These are phyloP conservation scores for Chiroxiphia lanceolata DNA, from an alignment of 2,797 vertebrate genomes.

Conservation along the genomic window DNA sequence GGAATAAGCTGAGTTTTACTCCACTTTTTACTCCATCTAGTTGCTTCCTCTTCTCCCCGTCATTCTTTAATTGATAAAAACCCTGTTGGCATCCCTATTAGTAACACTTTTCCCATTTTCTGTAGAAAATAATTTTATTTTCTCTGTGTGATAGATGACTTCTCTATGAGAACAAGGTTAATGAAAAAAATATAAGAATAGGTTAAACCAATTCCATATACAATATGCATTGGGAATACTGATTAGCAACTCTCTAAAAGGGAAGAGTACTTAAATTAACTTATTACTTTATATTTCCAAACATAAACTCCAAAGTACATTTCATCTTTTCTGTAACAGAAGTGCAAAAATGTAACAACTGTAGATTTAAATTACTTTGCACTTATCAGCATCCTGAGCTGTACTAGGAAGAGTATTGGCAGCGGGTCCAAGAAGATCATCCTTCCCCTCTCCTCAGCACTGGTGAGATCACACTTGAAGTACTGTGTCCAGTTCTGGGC, in stretches of 20 bases:
- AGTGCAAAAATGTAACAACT: background rate
- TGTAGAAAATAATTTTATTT: background rate
- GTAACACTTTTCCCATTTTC: background rate
- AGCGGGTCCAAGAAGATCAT: background rate
- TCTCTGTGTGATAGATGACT: background rate
- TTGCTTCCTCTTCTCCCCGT: background rate
- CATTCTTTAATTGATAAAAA: background rate
- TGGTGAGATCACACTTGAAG: background rate
- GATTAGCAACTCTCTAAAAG: background rate
- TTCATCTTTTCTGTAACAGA: background rate
- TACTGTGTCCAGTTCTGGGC: background rate
- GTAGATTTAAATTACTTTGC: background rate
- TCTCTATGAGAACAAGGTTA: background rate
- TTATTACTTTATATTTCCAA: background rate
- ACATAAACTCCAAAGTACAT: background rate
- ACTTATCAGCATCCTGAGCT: background rate
- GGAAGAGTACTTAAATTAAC: background rate
- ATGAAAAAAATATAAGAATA: background rate
- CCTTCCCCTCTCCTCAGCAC: background rate
- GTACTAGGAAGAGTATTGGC: background rate
- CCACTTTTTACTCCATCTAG: background rate
- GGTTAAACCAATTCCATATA: background rate
- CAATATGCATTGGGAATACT: background rate
- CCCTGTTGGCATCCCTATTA: background rate
- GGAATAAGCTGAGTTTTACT: background rate